Percentiles rank a stretch among this genome's conserved stretches.
These are phyloP conservation scores for Anthophora plumipes DNA, from an alignment of 2,888 invertebrate genomes.

Conservation along the genomic window DNA sequence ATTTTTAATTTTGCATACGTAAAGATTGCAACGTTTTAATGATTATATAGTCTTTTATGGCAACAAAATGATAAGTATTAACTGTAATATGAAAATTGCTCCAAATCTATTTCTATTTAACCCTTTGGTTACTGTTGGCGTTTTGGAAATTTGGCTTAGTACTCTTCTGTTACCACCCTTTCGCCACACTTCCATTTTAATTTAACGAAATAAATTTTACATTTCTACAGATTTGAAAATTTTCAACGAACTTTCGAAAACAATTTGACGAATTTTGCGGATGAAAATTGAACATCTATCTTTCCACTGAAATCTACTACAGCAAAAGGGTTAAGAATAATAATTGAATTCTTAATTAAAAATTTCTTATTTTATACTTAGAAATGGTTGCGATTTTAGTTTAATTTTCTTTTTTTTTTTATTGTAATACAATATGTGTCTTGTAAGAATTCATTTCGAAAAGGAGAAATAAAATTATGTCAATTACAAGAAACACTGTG, in stretches of 20 bases:
- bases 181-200: too few relatives aligned
- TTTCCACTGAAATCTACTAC: too few relatives aligned
- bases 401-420: background rate
- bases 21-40: background rate
- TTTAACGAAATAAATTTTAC: too few relatives aligned
- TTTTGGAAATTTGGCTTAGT: too few relatives aligned
- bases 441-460: constrained; percentile 12
- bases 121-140: too few relatives aligned
- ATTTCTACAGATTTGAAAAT: too few relatives aligned
- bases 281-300: too few relatives aligned
- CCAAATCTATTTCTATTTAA: background rate
- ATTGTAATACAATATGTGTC: background rate
- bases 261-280: too few relatives aligned
- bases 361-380: background rate
- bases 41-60: background rate
- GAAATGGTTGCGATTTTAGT: background rate
- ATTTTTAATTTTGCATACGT: too few relatives aligned
- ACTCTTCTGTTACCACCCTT: too few relatives aligned
- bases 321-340: background rate
- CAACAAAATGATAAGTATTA: background rate
- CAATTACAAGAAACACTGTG: constrained; percentile 20
- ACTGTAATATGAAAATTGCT: background rate
- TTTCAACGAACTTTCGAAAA: too few relatives aligned
- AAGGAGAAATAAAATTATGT: constrained; percentile 26
- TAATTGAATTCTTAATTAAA: background rate